These are phyloP conservation scores for Lethocerus indicus DNA, from an alignment of 1,140 invertebrate genomes.

Conservation along the genomic window DNA sequence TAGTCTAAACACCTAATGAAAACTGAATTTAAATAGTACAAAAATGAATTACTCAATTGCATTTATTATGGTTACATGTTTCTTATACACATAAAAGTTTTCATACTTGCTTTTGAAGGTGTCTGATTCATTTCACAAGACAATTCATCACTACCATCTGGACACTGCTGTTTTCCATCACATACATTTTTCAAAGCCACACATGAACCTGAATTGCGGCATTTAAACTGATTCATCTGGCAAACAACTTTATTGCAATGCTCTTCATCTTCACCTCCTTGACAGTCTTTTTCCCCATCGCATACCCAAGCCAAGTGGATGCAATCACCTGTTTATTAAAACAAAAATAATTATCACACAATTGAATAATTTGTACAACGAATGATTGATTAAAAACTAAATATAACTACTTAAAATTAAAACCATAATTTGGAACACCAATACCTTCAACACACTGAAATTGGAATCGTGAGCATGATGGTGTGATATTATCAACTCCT, in stretches of 20 bases:
- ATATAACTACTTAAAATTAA: neutral
- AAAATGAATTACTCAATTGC: too few relatives aligned
- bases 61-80: too few relatives aligned
- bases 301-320: constrained; percentile 61
- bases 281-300: constrained; percentile 40
- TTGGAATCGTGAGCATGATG: too few relatives aligned
- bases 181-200: constrained; percentile 41
- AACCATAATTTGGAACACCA: neutral
- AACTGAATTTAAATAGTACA: too few relatives aligned
- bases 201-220: constrained; percentile 50
- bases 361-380: constrained; percentile 1
- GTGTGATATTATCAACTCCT: too few relatives aligned
- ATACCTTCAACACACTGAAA: constrained; percentile 42
- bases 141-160: constrained; percentile 59
- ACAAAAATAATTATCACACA: neutral
- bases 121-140: too few relatives aligned
- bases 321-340: constrained; percentile 40
- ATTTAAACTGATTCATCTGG: constrained; percentile 44
- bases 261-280: constrained; percentile 37
- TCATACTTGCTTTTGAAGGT: too few relatives aligned
- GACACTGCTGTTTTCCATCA: constrained; percentile 51
- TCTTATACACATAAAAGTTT: too few relatives aligned
- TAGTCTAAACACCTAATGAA: too few relatives aligned
- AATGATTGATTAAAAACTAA: neutral
- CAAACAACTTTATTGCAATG: constrained; percentile 12